phyloP scores from a whole-genome alignment of 2,888 invertebrate species.

The Tethea ocularis region DNA sequence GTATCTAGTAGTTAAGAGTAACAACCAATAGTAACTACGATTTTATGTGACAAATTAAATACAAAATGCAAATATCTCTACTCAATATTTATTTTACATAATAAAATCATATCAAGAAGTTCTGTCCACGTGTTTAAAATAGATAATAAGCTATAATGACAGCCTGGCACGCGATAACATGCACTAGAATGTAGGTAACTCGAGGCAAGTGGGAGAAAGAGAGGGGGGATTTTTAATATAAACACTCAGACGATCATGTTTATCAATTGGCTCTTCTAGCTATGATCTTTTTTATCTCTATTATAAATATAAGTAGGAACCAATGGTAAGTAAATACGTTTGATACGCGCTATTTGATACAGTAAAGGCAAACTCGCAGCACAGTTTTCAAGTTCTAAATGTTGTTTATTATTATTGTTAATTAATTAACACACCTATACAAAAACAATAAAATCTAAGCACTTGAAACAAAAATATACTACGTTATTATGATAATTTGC shows the following conservation, averaged over 20 bases:
- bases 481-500: too few species aligned
- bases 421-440: too few species aligned
- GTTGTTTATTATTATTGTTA: too few species aligned
- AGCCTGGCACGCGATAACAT: slow-evolving; percentile 2
- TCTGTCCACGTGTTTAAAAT: slow-evolving; percentile 5
- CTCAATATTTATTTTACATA: slow-evolving; percentile 12
- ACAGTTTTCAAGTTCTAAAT: background rate
- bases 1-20: too few species aligned
- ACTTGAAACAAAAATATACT: background rate
- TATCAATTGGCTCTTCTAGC: slow-evolving; percentile 22
- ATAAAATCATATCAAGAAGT: slow-evolving; percentile 15
- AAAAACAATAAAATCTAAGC: background rate
- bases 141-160: slow-evolving; percentile 1
- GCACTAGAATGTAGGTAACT: slow-evolving; percentile 5
- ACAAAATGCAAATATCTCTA: background rate
- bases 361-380: background rate
- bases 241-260: slow-evolving; percentile 22
- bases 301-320: slow-evolving; percentile 28
- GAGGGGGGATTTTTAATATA: slow-evolving; percentile 5
- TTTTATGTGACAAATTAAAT: background rate
- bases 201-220: background rate
- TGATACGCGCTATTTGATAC: too few species aligned
- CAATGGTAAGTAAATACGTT: too few species aligned
- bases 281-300: slow-evolving; percentile 22
- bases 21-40: too few species aligned